phyloP scores from a whole-genome alignment of 2,113 vertebrate species.

The Cephalopholis sonnerati region DNA sequence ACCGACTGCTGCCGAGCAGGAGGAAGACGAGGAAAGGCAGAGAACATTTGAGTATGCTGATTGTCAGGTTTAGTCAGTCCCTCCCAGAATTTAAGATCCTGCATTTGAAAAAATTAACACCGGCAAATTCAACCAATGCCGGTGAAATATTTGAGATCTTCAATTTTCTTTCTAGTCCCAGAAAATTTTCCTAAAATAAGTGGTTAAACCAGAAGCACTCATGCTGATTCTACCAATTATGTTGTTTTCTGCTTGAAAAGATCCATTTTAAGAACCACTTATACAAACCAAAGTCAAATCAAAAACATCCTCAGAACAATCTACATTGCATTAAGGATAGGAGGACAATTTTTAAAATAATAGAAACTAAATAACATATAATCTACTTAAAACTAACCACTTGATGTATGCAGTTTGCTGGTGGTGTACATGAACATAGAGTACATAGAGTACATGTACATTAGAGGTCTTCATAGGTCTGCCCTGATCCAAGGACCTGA shows the following conservation, averaged over 20 bases:
- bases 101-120: background rate
- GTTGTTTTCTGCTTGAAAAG: background rate
- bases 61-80: background rate
- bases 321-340: background rate
- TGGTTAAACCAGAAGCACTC: background rate
- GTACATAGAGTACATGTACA: no score
- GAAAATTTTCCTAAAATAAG: background rate
- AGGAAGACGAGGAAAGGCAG: background rate
- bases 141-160: background rate
- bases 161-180: background rate
- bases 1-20: constrained; percentile 4
- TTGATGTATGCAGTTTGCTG: background rate
- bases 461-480: no score
- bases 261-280: background rate
- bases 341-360: background rate
- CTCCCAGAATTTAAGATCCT: background rate
- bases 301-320: background rate
- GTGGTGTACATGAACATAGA: background rate
- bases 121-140: background rate
- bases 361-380: background rate
- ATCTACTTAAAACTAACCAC: background rate
- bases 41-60: background rate
- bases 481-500: no score
- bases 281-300: background rate
- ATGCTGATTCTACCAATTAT: no score